Evolutionary conservation across 1,140 invertebrate species (phyloP).

Genomic region (Macrobrachium rosenbergii): DNA sequence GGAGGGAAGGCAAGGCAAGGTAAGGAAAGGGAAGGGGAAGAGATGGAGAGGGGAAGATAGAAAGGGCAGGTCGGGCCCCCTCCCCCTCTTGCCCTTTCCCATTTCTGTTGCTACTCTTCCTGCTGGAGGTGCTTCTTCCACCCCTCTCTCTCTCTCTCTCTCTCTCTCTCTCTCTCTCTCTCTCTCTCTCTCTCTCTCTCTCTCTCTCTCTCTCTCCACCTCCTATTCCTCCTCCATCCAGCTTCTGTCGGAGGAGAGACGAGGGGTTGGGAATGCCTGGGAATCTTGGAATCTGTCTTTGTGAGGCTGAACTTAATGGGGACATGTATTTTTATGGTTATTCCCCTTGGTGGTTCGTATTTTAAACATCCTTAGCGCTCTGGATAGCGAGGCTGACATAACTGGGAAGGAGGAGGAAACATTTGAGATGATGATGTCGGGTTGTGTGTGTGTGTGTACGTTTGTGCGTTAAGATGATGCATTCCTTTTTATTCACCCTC

Average conservation of each 20-base stretch:
- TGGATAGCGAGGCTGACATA: not conserved
- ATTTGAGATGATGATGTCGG: too few relatives aligned
- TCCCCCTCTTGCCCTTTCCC: not conserved
- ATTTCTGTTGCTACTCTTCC: too few relatives aligned
- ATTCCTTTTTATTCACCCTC: slow-evolving; percentile 8
- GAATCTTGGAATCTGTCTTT: slow-evolving; percentile 24
- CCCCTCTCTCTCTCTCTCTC: slow-evolving; percentile 11
- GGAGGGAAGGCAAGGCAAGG: not conserved
- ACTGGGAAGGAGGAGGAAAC: not conserved
- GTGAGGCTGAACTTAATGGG: slow-evolving; percentile 16
- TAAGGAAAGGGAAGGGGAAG: not conserved
- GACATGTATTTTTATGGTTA: slow-evolving; percentile 32
- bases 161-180: slow-evolving; percentile 22
- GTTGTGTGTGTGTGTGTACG: slow-evolving; percentile 2
- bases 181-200: slow-evolving; percentile 32
- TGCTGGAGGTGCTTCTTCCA: not conserved
- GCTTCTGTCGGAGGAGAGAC: not conserved
- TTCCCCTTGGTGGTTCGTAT: slow-evolving; percentile 4
- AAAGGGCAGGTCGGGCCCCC: not conserved
- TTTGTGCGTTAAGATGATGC: not conserved
- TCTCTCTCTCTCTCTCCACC: slow-evolving; percentile 26
- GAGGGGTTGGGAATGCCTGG: slow-evolving; percentile 1
- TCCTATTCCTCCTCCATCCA: not conserved
- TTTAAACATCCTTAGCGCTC: slow-evolving; percentile 15
- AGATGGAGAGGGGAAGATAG: not conserved